Conservation (phyloP, 2,797 vertebrate species). For the Momotus momota region DNA sequence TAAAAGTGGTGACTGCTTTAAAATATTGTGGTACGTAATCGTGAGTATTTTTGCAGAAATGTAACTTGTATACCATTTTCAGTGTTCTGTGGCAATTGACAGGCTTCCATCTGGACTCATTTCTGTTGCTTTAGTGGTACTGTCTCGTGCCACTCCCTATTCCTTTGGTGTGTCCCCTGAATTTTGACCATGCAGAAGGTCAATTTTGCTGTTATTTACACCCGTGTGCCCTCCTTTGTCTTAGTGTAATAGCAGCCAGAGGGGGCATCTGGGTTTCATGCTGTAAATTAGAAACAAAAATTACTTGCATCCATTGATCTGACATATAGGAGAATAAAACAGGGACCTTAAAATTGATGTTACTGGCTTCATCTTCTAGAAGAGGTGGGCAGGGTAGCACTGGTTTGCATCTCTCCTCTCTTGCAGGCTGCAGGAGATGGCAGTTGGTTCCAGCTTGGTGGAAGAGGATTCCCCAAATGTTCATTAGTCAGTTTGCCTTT, state of each 20-base stretch:
- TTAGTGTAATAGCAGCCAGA: not conserved
- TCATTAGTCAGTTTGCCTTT: not conserved
- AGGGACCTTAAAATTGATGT: not conserved
- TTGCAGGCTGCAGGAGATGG: not conserved
- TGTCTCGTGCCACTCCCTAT: not conserved
- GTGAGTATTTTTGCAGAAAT: not conserved
- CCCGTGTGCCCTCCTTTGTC: not conserved
- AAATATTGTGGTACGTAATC: not conserved
- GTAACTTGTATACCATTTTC: not conserved
- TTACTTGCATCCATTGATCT: not conserved
- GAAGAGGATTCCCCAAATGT: not conserved
- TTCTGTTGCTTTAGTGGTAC: not conserved
- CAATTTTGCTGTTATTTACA: not conserved
- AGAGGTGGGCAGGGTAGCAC: not conserved
- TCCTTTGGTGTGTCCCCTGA: not conserved
- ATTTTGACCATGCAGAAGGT: not conserved
- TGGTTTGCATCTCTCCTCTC: not conserved
- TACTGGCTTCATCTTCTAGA: not conserved
- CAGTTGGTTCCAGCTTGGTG: rapidly evolving
- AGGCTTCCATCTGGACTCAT: not conserved
- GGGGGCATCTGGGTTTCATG: not conserved
- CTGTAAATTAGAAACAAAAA: not conserved
- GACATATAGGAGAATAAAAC: not conserved
- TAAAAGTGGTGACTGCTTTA: not conserved
- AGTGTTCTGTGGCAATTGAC: not conserved